These are phyloP conservation scores for Hippoglossus stenolepis DNA, from an alignment of 2,113 vertebrate species.

Conservation along the genomic window DNA sequence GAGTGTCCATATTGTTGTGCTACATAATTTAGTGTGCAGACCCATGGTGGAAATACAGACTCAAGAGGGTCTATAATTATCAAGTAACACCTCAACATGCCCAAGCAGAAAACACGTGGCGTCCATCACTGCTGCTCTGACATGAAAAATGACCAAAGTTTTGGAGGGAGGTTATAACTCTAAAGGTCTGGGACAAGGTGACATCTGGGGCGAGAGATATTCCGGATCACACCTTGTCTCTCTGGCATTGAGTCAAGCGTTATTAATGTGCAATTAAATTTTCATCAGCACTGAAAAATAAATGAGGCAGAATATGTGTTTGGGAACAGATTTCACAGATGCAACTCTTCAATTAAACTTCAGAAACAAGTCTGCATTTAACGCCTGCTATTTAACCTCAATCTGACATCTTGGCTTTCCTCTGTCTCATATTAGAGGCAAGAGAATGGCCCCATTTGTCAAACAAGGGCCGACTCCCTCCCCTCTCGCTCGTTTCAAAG, in stretches of 20 bases:
- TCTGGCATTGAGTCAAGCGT: slow-evolving; percentile 63
- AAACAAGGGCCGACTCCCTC: too few species aligned
- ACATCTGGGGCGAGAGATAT: slow-evolving; percentile 63
- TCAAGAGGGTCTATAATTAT: slow-evolving; percentile 42
- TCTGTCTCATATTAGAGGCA: slow-evolving; percentile 3
- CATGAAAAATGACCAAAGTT: slow-evolving; percentile 48
- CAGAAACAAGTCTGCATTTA: slow-evolving; percentile 31
- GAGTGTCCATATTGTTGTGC: slow-evolving; percentile 29
- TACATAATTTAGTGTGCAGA: slow-evolving; percentile 45
- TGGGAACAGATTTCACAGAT: slow-evolving; percentile 58
- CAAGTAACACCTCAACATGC: slow-evolving; percentile 33
- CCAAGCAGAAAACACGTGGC: slow-evolving; percentile 1
- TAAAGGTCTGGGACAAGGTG: slow-evolving; percentile 43
- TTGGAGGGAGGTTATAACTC: slow-evolving; percentile 59
- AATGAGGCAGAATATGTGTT: slow-evolving; percentile 71
- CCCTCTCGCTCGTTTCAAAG: too few species aligned
- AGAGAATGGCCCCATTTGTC: too few species aligned
- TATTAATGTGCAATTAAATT: slow-evolving; percentile 82
- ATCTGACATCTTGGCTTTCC: slow-evolving; percentile 47
- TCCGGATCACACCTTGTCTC: slow-evolving; percentile 67
- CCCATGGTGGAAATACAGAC: slow-evolving; percentile 25
- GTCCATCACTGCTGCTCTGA: slow-evolving; percentile 39
- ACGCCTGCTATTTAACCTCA: neutral
- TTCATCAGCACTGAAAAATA: slow-evolving; percentile 79
- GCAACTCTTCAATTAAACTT: slow-evolving; percentile 63